These are phyloP conservation scores for Cyanistes caeruleus DNA, from an alignment of 2,113 vertebrate genomes.

Conservation along the genomic window DNA sequence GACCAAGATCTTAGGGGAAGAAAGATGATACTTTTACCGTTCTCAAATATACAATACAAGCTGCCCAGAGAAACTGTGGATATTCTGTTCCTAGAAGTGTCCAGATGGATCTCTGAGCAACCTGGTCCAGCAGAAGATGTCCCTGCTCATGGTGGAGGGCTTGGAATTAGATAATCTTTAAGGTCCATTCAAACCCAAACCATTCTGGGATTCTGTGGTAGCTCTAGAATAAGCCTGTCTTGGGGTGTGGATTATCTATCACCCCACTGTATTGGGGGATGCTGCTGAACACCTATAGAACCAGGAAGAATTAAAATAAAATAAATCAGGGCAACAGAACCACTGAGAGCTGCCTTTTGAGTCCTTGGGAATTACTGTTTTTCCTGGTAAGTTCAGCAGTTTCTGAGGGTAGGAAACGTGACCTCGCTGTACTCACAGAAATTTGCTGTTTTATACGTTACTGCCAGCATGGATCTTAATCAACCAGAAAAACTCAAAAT, in stretches of 20 bases:
- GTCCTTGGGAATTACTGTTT: neutral
- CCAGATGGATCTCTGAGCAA: neutral
- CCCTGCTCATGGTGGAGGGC: neutral
- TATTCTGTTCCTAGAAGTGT: neutral
- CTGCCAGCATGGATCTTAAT: slow-evolving; percentile 76
- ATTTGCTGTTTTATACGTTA: slow-evolving; percentile 63
- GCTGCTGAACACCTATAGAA: neutral
- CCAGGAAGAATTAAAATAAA: neutral
- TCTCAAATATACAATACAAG: neutral
- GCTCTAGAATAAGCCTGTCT: neutral
- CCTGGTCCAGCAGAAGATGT: neutral
- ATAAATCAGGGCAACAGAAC: neutral
- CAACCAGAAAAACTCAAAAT: slow-evolving; percentile 80
- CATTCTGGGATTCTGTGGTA: neutral
- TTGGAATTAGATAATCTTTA: neutral
- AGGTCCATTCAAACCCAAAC: neutral
- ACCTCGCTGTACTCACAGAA: slow-evolving; percentile 40
- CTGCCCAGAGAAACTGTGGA: neutral
- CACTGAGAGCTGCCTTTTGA: neutral
- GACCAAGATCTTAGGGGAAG: neutral
- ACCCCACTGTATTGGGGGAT: neutral
- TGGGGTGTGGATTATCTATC: neutral
- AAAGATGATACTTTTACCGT: neutral
- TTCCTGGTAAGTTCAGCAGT: slow-evolving; percentile 55
- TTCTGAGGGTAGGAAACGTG: slow-evolving; percentile 8